These are phyloP conservation scores for Hormaphis cornu DNA, from an alignment of 1,140 invertebrate species.

Conservation along the genomic window DNA sequence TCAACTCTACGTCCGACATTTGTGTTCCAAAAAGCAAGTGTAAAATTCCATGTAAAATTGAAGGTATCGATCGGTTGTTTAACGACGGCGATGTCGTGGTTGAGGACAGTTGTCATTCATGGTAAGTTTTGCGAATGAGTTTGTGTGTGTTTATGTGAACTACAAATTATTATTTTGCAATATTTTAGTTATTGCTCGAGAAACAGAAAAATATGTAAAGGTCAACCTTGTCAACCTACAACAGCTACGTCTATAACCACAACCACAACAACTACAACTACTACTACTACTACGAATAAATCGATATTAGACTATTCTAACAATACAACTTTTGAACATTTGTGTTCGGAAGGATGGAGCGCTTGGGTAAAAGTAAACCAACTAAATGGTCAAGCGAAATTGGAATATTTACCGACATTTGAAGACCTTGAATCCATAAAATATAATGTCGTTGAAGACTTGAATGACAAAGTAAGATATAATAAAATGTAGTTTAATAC, in stretches of 20 bases:
- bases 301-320: background rate
- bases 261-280: constrained; percentile 37
- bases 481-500: background rate
- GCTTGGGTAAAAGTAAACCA: constrained; percentile 22
- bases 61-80: constrained; percentile 55
- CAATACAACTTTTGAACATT: background rate
- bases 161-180: constrained; percentile 26
- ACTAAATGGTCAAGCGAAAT: constrained; percentile 36
- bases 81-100: constrained; percentile 69
- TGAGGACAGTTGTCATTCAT: constrained; percentile 65
- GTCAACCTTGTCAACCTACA: constrained; percentile 53
- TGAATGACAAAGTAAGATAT: background rate
- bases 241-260: constrained; percentile 35
- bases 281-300: background rate
- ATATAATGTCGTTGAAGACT: background rate
- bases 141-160: too few relatives aligned
- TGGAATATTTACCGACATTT: background rate
- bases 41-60: constrained; percentile 47
- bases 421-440: background rate
- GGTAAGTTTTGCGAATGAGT: too few relatives aligned
- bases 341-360: constrained; percentile 1
- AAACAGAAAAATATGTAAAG: constrained; percentile 57
- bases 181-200: constrained; percentile 52
- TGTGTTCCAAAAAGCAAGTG: constrained; percentile 62
- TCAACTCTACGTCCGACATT: constrained; percentile 55